Evolutionary conservation across 2,888 invertebrate genomes (phyloP).

Genomic region (Arctia plantaginis): DNA sequence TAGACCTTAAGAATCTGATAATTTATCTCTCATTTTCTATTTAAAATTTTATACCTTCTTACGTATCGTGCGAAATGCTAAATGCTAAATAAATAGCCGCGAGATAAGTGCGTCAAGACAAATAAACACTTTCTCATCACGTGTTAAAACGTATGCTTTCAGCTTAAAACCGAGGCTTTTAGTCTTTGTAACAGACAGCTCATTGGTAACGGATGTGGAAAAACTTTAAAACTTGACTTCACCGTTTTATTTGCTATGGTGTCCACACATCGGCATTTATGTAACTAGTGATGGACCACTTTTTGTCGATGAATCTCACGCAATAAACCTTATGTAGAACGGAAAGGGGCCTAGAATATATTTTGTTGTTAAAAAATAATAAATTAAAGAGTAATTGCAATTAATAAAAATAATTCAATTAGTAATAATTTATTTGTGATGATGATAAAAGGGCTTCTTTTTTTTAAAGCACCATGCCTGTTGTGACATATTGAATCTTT

Average conservation of each 20-base stretch:
- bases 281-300: slow-evolving; percentile 54
- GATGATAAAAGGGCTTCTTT: too few relatives aligned
- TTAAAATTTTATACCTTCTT: not conserved
- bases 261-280: slow-evolving; percentile 55
- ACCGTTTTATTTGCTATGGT: slow-evolving; percentile 68
- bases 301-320: slow-evolving; percentile 28
- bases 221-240: slow-evolving; percentile 59
- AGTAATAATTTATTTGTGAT: too few relatives aligned
- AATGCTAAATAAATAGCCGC: not conserved
- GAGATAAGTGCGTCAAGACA: slow-evolving; percentile 14
- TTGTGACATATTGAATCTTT: too few relatives aligned
- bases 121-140: slow-evolving; percentile 19
- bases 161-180: slow-evolving; percentile 33
- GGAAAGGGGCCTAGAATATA: not conserved
- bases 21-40: not conserved
- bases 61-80: not conserved
- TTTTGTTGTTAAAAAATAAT: not conserved
- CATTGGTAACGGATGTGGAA: slow-evolving; percentile 55
- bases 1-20: too few relatives aligned
- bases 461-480: too few relatives aligned
- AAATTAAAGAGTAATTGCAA: not conserved
- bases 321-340: not conserved
- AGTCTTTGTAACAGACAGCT: slow-evolving; percentile 44
- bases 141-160: slow-evolving; percentile 16
- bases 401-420: too few relatives aligned